A percentile compares a stretch with the other conserved stretches of the same genome.
Evolutionary conservation across 2,113 vertebrate genomes (phyloP).

Genomic region (Mastomys natalensis): DNA sequence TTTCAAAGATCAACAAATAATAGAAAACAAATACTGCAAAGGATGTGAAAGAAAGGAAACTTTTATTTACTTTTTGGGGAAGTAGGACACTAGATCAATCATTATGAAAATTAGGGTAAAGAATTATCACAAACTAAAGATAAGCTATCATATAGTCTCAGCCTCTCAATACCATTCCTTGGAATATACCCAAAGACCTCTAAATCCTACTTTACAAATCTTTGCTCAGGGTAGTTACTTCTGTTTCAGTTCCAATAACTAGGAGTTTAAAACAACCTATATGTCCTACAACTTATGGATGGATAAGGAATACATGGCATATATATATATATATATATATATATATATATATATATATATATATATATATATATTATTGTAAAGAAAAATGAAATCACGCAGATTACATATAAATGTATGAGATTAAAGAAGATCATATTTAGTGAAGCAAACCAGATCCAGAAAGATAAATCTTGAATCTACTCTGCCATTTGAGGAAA

Average conservation of each 20-base stretch:
- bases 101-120: neutral
- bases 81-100: neutral
- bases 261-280: neutral
- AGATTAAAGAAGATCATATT: neutral
- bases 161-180: neutral
- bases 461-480: neutral
- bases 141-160: neutral
- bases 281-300: neutral
- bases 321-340: neutral
- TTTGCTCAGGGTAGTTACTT: neutral
- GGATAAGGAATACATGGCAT: neutral
- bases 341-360: rapidly evolving
- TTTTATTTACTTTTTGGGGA: neutral
- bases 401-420: neutral
- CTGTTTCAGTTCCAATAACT: neutral
- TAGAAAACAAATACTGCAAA: neutral
- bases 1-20: neutral
- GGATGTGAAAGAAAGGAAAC: neutral
- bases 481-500: neutral
- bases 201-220: neutral
- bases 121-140: neutral
- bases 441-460: neutral
- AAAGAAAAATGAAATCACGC: neutral
- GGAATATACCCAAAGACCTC: neutral
- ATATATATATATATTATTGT: neutral